These are phyloP conservation scores for Prinia subflava DNA, from an alignment of 2,113 vertebrate species.

Conservation along the genomic window DNA sequence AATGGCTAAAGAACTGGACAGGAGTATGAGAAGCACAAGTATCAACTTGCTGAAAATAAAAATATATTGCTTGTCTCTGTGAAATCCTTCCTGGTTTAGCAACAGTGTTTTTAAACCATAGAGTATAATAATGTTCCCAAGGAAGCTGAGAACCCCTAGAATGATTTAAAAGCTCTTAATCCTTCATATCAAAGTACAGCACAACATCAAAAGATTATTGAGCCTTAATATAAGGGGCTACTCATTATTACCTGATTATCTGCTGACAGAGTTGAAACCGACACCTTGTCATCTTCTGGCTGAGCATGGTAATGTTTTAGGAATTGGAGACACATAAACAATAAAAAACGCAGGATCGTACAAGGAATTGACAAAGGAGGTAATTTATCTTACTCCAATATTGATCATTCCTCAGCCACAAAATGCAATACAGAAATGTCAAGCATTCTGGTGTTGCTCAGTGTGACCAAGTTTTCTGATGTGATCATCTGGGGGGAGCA, in stretches of 20 bases:
- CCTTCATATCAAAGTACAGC: not conserved
- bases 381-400: conserved; percentile 37
- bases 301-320: conserved; percentile 26
- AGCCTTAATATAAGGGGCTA: not conserved
- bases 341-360: not conserved
- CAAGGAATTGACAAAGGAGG: conserved; percentile 28
- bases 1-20: not conserved
- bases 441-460: not conserved
- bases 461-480: not conserved
- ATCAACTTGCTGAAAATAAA: not conserved
- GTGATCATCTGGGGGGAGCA: not conserved
- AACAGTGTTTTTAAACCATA: not conserved
- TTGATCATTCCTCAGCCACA: not conserved
- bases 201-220: not conserved
- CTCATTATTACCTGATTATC: not conserved
- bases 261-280: conserved; percentile 20
- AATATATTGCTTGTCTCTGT: not conserved
- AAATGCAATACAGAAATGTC: not conserved
- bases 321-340: not conserved
- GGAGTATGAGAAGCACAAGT: not conserved
- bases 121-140: conserved; percentile 2
- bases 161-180: conserved; percentile 6
- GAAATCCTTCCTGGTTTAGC: not conserved
- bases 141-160: not conserved
- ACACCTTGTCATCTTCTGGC: not conserved